Base-by-base conservation (phyloP, 2,797 vertebrate genomes). In the Cyclura pinguis region DNA sequence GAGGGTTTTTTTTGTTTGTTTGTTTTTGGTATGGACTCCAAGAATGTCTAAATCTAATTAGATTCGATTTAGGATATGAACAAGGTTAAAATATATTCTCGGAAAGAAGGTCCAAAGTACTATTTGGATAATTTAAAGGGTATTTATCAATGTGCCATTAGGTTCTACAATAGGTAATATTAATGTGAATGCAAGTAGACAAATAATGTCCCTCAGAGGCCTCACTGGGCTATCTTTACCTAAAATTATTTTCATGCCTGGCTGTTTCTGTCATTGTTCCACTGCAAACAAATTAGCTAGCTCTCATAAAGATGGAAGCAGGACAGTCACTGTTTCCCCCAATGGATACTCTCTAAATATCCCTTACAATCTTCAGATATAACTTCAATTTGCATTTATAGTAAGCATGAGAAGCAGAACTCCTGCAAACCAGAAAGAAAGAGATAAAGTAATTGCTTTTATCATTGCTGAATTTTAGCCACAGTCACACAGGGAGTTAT, bases 241-340 rank as follows among this genome's bases (percentile, higher is more conserved):
- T 80, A 64, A 87, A 80, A 82, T 83, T 59, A 13, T 73, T 27
- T 82, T 82, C 69, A 88, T 42, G 35, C 20, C 62, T 80, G 77
- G 47, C 62, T 88, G 77, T 22, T 18, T 83, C 55, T 88, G 80
- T 80, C 80, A 88, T 24, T 59, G 35, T 74, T 88, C 80, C 69
- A 73, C 6, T 24, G 80, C 80, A 22, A 88, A 88, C 87, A 83
- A 82, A 88, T 83, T 59, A 59, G 67, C 52, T 20, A 74, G 35
- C 52, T 59, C 67, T 88, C 42, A 9, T 59, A 83, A 59, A 81
- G 27, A 83, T 59, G 16, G 47, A 52, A 32, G 3, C 35, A 57
- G 35, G 16, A 62, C 16, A 38, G 14, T 1, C 4, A 82, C 4
- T 77, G 55, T 82, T 8, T 22, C 5, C 6, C 14, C 50, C 52